These are phyloP conservation scores for Melozone crissalis DNA, from an alignment of 2,113 vertebrate genomes.

Conservation along the genomic window DNA sequence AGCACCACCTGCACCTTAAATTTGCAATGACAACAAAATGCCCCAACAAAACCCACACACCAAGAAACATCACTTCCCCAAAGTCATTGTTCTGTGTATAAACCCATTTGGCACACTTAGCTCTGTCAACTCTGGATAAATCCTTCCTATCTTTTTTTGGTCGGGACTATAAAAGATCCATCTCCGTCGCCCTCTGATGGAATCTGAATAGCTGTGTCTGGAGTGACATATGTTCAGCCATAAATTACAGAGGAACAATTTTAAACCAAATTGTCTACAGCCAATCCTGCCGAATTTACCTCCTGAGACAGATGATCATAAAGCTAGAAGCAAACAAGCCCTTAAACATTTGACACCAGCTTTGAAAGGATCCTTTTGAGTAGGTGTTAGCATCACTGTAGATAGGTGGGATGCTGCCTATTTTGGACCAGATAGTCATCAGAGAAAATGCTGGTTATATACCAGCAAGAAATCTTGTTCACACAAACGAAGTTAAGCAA, in stretches of 20 bases:
- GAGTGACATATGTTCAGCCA: slow-evolving; percentile 27
- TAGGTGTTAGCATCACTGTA: not conserved
- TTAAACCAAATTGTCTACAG: slow-evolving; percentile 38
- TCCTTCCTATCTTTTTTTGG: not conserved
- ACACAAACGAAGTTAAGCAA: not conserved
- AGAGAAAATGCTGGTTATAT: not conserved
- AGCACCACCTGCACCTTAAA: not conserved
- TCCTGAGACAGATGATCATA: slow-evolving; percentile 31
- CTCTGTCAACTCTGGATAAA: not conserved
- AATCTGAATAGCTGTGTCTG: slow-evolving; percentile 49
- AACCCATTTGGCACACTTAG: not conserved
- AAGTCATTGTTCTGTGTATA: not conserved
- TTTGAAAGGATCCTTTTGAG: not conserved
- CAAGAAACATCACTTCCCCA: not conserved
- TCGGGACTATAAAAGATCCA: not conserved
- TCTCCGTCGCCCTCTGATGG: not conserved
- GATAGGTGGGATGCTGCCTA: not conserved
- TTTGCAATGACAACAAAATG: not conserved
- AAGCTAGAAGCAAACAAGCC: slow-evolving; percentile 39
- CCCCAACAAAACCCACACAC: not conserved
- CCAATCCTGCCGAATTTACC: slow-evolving; percentile 7
- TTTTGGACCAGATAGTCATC: not conserved
- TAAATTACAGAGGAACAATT: slow-evolving; percentile 41
- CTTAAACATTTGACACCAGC: not conserved
- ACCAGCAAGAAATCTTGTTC: not conserved